A percentile compares a stretch with the other conserved stretches of the same genome.
Conservation (phyloP, 2,797 vertebrate genomes). For the Sebastes diaconus region DNA sequence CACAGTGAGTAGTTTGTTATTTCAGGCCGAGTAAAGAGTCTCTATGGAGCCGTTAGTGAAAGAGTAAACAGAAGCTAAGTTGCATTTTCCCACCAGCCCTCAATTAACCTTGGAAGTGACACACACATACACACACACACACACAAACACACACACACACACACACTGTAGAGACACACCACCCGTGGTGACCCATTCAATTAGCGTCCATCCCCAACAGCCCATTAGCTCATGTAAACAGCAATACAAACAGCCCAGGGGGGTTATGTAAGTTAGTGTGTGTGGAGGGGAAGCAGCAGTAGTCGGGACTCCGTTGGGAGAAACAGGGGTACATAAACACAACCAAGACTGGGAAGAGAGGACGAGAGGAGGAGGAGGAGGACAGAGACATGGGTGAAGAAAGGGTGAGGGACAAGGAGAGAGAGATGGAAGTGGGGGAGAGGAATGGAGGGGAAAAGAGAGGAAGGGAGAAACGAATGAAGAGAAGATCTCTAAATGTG, state of each 20-base stretch:
- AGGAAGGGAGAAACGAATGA: not conserved
- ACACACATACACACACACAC: constrained; percentile 35
- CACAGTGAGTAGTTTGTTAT: constrained; percentile 73
- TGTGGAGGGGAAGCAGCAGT: constrained; percentile 14
- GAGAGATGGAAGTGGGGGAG: not conserved
- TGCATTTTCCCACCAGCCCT: constrained; percentile 80
- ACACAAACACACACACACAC: constrained; percentile 2
- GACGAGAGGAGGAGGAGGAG: too few species aligned
- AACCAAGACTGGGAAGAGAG: not conserved
- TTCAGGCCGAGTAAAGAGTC: constrained; percentile 73
- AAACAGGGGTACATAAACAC: not conserved
- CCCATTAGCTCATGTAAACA: constrained; percentile 79
- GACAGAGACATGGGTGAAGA: not conserved
- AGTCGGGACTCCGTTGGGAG: not conserved
- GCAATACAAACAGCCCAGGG: constrained; percentile 73
- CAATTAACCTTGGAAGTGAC: constrained; percentile 65
- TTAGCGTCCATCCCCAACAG: constrained; percentile 69
- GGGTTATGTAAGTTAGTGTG: constrained; percentile 47
- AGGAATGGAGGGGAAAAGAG: not conserved
- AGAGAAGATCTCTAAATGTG: not conserved
- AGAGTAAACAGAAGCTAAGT: constrained; percentile 75
- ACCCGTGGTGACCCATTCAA: constrained; percentile 62
- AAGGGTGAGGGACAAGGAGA: not conserved
- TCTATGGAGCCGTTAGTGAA: constrained; percentile 78
- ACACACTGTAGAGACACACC: constrained; percentile 16